Evolutionary conservation across 92 coral and sea anemone genomes (phyloP).

Genomic region (Parazoanthus darwini): DNA sequence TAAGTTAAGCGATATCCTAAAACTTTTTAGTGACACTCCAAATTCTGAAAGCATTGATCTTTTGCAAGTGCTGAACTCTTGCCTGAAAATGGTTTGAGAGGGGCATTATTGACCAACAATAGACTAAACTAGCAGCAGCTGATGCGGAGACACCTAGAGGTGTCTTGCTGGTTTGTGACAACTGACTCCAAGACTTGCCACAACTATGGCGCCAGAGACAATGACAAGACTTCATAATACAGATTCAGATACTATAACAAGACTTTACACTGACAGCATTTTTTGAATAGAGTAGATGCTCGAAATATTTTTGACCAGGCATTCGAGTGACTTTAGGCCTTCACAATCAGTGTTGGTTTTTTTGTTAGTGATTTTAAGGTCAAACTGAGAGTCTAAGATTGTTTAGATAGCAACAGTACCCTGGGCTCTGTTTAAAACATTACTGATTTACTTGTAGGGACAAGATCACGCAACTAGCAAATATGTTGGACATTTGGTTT

Average conservation of each 20-base stretch:
- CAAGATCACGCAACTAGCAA: neutral
- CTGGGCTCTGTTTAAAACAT: neutral
- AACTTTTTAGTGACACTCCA: neutral
- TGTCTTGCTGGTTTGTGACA: neutral
- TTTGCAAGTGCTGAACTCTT: neutral
- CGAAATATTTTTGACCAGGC: too few relatives aligned
- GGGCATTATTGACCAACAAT: neutral
- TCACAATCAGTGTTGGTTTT: neutral
- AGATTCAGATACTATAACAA: neutral
- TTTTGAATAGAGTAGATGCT: neutral
- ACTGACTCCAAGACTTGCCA: slow-evolving; percentile 25
- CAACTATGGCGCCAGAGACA: slow-evolving; percentile 16
- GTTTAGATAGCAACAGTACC: neutral
- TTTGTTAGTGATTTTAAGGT: too few relatives aligned
- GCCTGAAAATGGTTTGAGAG: neutral
- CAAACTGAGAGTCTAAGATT: neutral
- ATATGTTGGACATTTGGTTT: neutral
- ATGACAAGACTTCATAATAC: neutral
- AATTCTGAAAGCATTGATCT: neutral
- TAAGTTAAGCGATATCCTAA: neutral
- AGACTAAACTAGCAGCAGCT: neutral
- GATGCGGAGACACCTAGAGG: neutral
- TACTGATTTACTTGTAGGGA: neutral
- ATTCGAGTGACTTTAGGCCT: too few relatives aligned
- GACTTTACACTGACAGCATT: neutral